Conservation (phyloP, 2,797 vertebrate species). For the Vipera latastei region DNA sequence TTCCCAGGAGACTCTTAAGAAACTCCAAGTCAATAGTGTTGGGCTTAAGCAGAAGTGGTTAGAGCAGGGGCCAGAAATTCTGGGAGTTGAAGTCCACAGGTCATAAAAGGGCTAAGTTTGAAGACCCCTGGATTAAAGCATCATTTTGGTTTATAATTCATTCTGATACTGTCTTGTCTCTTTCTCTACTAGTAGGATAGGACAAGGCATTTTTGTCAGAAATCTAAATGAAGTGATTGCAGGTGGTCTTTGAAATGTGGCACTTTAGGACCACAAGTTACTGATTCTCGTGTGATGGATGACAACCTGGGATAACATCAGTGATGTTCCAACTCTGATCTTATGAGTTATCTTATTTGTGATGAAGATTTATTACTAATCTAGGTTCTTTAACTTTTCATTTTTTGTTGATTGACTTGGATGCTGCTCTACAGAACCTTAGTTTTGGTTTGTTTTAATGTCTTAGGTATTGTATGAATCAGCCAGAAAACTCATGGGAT, state of each 20-base stretch:
- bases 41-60: neutral
- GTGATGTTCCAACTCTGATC: neutral
- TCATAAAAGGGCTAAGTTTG: too few relatives aligned
- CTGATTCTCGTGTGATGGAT: neutral
- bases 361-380: neutral
- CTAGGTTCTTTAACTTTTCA: neutral
- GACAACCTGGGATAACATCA: neutral
- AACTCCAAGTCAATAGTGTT: neutral
- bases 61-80: neutral
- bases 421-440: neutral
- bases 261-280: neutral
- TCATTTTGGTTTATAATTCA: neutral
- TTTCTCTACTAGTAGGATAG: neutral
- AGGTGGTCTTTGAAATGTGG: too few relatives aligned
- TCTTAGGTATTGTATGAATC: neutral
- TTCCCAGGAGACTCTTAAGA: neutral
- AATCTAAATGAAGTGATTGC: too few relatives aligned
- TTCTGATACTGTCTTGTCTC: neutral
- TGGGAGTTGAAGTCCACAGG: too few relatives aligned
- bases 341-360: neutral
- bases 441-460: neutral
- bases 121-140: neutral
- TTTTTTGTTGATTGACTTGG: neutral
- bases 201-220: neutral
- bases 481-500: neutral